phyloP scores from a whole-genome alignment of 2,113 vertebrate genomes.

The Centropus unirufus region DNA sequence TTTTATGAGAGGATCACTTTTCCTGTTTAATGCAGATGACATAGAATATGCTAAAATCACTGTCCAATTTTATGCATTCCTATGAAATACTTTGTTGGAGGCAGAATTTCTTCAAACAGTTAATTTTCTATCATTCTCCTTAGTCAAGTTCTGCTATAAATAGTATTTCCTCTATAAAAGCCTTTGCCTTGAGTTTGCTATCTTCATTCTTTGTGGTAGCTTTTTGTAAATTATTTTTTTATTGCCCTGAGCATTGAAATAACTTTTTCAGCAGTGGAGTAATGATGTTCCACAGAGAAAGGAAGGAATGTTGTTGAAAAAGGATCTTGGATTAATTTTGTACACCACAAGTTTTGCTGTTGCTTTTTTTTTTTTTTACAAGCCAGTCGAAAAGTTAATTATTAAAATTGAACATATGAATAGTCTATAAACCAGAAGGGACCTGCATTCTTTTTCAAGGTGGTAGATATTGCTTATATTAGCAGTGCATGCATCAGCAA shows the following conservation, averaged over 20 bases:
- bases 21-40: not conserved
- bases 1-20: not conserved
- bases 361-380: not conserved
- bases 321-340: not conserved
- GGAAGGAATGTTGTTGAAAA: not conserved
- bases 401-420: not conserved
- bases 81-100: not conserved
- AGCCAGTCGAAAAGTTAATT: not conserved
- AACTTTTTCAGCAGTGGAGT: not conserved
- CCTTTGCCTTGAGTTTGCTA: not conserved
- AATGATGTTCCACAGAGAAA: not conserved
- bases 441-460: not conserved
- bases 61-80: not conserved
- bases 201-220: not conserved
- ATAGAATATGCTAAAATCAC: not conserved
- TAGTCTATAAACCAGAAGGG: not conserved
- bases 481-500: not conserved
- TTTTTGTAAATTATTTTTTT: not conserved
- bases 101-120: not conserved
- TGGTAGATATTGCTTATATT: not conserved
- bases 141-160: conserved; percentile 3
- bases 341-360: not conserved
- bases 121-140: not conserved
- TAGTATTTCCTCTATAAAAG: not conserved
- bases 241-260: not conserved